phyloP scores from a whole-genome alignment of 2,888 invertebrate species.

The Caenorhabditis imperialis region DNA sequence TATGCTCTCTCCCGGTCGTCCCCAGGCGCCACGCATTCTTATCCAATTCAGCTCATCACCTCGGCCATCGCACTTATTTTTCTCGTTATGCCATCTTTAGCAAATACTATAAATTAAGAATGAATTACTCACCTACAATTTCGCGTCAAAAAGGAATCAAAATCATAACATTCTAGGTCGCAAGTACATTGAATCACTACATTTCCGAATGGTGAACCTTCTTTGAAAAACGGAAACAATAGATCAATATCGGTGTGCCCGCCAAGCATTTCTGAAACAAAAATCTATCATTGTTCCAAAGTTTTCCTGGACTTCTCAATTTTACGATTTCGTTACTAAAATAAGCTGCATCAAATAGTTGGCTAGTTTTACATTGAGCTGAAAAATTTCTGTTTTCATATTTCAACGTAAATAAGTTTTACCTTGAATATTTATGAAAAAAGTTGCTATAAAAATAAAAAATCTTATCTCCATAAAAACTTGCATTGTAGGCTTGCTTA shows the following conservation, averaged over 20 bases:
- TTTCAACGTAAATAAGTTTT: too few species aligned
- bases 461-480: too few species aligned
- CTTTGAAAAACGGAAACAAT: conserved; percentile 68
- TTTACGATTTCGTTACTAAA: conserved; percentile 46
- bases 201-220: conserved; percentile 67
- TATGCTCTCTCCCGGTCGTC: conserved; percentile 55
- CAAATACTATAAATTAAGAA: background rate
- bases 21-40: conserved; percentile 70
- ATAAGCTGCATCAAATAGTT: conserved; percentile 50
- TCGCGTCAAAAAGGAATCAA: conserved; percentile 68
- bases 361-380: conserved; percentile 48
- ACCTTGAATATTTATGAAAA: too few species aligned
- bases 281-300: conserved; percentile 1
- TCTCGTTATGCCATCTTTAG: conserved; percentile 70
- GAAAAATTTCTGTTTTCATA: conserved; percentile 1
- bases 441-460: too few species aligned
- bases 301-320: conserved; percentile 36
- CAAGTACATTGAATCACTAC: conserved; percentile 64
- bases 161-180: conserved; percentile 72
- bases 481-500: too few species aligned
- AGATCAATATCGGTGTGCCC: conserved; percentile 72
- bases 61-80: conserved; percentile 59
- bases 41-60: conserved; percentile 71
- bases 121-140: conserved; percentile 57
- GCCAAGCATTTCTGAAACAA: conserved; percentile 66